These are phyloP conservation scores for Paradoxurus hermaphroditus DNA, from an alignment of 2,113 vertebrate species.

Conservation along the genomic window DNA sequence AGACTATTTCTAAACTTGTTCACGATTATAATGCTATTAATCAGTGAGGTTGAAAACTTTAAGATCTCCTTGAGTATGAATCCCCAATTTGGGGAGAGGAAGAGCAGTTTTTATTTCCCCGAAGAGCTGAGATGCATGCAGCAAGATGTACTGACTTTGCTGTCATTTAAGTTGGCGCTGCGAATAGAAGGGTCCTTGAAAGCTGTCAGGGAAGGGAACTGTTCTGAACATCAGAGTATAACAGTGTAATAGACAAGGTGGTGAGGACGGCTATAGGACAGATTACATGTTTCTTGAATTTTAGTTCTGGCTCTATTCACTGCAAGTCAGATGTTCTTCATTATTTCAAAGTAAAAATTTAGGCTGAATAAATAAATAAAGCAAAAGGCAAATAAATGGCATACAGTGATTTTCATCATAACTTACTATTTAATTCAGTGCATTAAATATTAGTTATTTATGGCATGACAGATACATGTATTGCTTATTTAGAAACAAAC, in stretches of 20 bases:
- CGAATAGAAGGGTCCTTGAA: background rate
- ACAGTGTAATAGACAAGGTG: background rate
- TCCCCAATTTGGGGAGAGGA: background rate
- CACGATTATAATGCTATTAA: background rate
- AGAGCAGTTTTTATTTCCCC: background rate
- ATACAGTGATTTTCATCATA: background rate
- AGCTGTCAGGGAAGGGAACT: background rate
- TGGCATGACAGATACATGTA: background rate
- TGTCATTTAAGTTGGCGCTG: background rate
- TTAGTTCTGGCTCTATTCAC: background rate
- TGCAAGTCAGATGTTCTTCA: background rate
- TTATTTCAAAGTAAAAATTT: constrained; percentile 26
- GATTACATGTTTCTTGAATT: background rate
- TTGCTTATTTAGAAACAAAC: constrained; percentile 48
- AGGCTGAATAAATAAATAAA: constrained; percentile 39
- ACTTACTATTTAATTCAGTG: background rate
- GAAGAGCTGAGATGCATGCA: background rate
- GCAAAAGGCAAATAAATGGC: background rate
- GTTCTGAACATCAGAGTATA: background rate
- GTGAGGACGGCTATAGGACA: fast-evolving
- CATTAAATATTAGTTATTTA: constrained; percentile 2
- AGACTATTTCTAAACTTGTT: background rate
- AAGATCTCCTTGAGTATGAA: background rate
- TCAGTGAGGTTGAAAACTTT: too few relatives aligned
- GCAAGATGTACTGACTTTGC: background rate